Evolutionary conservation across 2,113 vertebrate genomes (phyloP).

Genomic region (Neopipo cinnamomea): DNA sequence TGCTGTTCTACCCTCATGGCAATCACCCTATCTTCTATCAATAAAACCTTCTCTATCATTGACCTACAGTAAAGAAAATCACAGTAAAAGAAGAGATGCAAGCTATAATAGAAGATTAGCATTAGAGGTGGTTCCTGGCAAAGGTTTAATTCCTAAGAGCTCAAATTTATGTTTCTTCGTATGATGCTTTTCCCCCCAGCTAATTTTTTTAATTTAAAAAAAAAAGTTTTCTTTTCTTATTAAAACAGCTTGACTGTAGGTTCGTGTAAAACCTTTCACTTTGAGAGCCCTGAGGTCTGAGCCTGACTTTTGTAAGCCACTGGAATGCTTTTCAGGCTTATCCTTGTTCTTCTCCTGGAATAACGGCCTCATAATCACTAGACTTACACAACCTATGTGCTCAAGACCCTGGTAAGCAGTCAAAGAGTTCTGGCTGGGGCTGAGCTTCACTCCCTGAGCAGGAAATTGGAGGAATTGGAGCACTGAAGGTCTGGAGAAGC

Average conservation of each 20-base stretch:
- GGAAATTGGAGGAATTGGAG: neutral
- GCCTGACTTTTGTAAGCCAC: neutral
- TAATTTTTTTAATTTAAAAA: neutral
- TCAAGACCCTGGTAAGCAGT: neutral
- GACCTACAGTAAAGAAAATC: neutral
- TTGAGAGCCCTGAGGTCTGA: neutral
- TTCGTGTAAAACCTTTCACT: neutral
- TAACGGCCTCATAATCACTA: neutral
- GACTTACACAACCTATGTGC: neutral
- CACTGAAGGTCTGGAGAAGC: neutral
- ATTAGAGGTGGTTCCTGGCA: neutral
- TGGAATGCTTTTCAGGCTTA: neutral
- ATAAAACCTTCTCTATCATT: neutral
- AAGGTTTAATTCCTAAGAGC: neutral
- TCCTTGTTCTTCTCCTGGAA: neutral
- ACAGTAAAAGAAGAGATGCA: neutral
- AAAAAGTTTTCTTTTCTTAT: neutral
- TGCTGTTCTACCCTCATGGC: neutral
- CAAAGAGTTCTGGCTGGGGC: neutral
- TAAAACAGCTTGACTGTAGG: neutral
- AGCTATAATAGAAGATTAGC: neutral
- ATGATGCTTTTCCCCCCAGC: no score
- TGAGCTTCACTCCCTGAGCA: rapidly evolving
- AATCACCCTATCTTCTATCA: neutral
- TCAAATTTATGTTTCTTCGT: neutral